These are phyloP conservation scores for Drosophila siamana DNA, from an alignment of 2,888 invertebrate genomes.

Conservation along the genomic window DNA sequence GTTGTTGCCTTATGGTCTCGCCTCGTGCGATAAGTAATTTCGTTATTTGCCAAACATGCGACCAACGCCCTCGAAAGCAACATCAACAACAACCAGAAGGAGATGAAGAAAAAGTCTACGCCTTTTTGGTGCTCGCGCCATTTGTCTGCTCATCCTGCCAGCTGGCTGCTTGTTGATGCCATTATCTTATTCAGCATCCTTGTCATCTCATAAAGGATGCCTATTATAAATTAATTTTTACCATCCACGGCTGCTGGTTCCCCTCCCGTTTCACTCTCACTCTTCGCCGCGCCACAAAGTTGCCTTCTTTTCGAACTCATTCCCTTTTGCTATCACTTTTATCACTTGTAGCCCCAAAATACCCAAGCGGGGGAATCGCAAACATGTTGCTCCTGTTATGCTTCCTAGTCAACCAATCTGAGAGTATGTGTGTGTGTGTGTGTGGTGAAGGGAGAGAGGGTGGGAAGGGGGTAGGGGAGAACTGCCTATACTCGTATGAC, in stretches of 20 bases:
- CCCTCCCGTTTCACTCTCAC: background rate
- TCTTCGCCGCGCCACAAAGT: constrained; percentile 10
- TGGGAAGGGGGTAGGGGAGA: background rate
- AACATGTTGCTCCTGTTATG: constrained; percentile 69
- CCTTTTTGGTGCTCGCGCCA: constrained; percentile 66
- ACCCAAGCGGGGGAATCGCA: constrained; percentile 36
- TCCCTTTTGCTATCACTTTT: constrained; percentile 55
- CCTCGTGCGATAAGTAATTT: constrained; percentile 76
- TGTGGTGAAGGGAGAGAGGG: too few relatives aligned
- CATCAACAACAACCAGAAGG: background rate
- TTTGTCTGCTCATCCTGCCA: constrained; percentile 56
- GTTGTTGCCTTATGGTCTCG: constrained; percentile 51
- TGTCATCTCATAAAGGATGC: constrained; percentile 82
- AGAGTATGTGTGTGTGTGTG: constrained; percentile 22
- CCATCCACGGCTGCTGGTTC: constrained; percentile 57
- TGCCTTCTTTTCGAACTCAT: constrained; percentile 6
- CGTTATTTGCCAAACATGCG: constrained; percentile 76
- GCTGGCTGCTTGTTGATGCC: constrained; percentile 75
- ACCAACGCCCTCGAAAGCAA: constrained; percentile 43
- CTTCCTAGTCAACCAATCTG: constrained; percentile 28
- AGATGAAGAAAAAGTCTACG: constrained; percentile 33
- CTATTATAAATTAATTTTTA: constrained; percentile 81
- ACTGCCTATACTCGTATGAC: constrained; percentile 70
- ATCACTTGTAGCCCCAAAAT: constrained; percentile 52
- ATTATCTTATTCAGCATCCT: constrained; percentile 81